These are phyloP conservation scores for Anguilla megastoma DNA, from an alignment of 2,797 vertebrate genomes.

Conservation along the genomic window DNA sequence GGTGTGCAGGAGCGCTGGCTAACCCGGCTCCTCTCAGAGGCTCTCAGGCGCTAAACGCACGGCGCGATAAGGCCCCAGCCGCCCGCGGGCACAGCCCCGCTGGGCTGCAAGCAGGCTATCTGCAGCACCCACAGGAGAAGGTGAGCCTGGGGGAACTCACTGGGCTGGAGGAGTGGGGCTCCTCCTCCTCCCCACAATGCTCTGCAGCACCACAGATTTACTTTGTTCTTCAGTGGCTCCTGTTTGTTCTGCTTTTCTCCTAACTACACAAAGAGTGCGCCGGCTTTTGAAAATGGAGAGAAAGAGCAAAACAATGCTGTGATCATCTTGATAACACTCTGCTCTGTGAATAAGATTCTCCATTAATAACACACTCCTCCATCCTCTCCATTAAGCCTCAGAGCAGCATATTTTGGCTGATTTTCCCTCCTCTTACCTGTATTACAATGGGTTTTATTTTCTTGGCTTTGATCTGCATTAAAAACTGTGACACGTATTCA, in stretches of 20 bases:
- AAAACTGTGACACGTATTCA: too few species aligned
- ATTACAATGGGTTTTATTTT: too few species aligned
- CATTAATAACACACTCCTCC: too few species aligned
- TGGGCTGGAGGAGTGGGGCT: neutral
- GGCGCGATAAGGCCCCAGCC: neutral
- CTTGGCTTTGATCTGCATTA: too few species aligned
- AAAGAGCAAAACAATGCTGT: slow-evolving; percentile 38
- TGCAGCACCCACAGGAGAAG: neutral
- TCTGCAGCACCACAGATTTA: neutral
- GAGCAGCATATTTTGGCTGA: too few species aligned
- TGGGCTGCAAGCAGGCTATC: neutral
- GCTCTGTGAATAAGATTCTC: too few species aligned
- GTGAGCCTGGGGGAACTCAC: neutral
- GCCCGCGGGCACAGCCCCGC: neutral
- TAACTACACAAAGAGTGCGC: neutral
- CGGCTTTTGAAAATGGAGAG: neutral
- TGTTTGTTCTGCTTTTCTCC: neutral
- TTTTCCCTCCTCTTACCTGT: too few species aligned
- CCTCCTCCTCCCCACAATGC: neutral
- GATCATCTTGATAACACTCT: slow-evolving; percentile 20
- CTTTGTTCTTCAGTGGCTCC: too few species aligned
- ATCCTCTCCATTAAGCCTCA: too few species aligned
- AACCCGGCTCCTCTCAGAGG: neutral
- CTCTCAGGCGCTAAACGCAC: neutral
- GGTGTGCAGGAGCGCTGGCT: neutral